Percentiles rank a stretch among this genome's conserved stretches.
phyloP scores from a whole-genome alignment of 2,797 vertebrate species.

The Sitta carolinensis region DNA sequence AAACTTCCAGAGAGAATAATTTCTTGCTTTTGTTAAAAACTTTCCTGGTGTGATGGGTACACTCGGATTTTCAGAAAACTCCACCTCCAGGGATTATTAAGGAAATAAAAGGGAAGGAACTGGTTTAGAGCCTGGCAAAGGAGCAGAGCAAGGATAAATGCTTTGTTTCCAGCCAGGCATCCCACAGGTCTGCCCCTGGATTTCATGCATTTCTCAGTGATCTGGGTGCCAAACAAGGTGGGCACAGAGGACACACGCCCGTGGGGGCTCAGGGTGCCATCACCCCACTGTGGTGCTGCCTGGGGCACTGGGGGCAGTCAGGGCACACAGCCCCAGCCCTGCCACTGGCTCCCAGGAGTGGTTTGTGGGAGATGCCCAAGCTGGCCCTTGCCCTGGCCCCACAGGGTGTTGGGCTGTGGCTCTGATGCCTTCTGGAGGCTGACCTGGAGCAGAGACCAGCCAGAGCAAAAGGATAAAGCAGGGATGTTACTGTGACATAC shows the following conservation, averaged over 20 bases:
- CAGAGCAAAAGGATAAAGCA: too few relatives aligned
- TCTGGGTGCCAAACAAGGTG: neutral
- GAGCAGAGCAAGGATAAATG: neutral
- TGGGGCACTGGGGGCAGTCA: neutral
- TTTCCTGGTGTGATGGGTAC: neutral
- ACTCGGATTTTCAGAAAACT: neutral
- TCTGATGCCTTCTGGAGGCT: too few relatives aligned
- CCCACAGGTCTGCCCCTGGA: neutral
- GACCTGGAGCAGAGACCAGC: too few relatives aligned
- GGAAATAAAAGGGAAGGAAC: neutral
- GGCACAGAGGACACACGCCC: neutral
- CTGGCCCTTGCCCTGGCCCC: neutral
- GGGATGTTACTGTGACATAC: too few relatives aligned
- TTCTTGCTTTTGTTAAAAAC: neutral
- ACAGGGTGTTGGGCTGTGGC: accelerated
- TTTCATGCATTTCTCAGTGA: neutral
- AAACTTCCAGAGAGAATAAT: neutral
- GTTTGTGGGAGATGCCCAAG: neutral
- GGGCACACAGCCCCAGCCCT: neutral
- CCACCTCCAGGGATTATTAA: neutral
- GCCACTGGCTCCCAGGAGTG: accelerated
- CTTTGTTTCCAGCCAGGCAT: neutral
- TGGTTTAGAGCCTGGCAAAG: neutral
- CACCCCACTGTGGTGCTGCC: accelerated
- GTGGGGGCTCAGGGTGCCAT: accelerated